Conservation (phyloP, 2,888 invertebrate genomes). For the Hipparchia sbordonii region DNA sequence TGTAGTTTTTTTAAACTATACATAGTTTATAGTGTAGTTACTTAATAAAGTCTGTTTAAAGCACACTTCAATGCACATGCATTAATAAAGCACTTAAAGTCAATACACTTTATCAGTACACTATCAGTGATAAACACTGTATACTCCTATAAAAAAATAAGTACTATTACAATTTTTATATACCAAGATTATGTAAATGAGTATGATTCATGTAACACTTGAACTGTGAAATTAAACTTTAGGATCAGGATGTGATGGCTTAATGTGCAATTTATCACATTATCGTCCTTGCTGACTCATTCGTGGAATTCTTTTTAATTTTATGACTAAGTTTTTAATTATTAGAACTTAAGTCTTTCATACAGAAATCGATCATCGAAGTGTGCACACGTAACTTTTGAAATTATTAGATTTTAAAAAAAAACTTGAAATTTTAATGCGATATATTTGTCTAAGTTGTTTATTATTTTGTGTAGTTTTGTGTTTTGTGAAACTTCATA, state of each 20-base stretch:
- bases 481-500: no score
- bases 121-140: conserved; percentile 1
- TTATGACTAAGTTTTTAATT: conserved; percentile 18
- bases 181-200: conserved; percentile 16
- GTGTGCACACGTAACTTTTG: conserved; percentile 3
- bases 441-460: no score
- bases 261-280: conserved; percentile 28
- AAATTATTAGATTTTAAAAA: neutral
- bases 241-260: conserved; percentile 26
- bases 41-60: neutral
- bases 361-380: neutral
- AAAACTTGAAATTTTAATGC: no score
- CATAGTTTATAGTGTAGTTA: neutral
- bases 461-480: no score
- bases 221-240: conserved; percentile 34
- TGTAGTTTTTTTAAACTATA: no score
- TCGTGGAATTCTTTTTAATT: conserved; percentile 22
- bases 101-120: conserved; percentile 14
- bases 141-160: conserved; percentile 5
- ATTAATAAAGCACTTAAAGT: conserved; percentile 11
- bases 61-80: neutral
- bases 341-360: conserved; percentile 2
- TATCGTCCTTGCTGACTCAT: conserved; percentile 31
- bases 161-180: conserved; percentile 1
- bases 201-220: conserved; percentile 35